phyloP scores from a whole-genome alignment of 1,140 invertebrate species.

The Zaprionus ghesquierei region DNA sequence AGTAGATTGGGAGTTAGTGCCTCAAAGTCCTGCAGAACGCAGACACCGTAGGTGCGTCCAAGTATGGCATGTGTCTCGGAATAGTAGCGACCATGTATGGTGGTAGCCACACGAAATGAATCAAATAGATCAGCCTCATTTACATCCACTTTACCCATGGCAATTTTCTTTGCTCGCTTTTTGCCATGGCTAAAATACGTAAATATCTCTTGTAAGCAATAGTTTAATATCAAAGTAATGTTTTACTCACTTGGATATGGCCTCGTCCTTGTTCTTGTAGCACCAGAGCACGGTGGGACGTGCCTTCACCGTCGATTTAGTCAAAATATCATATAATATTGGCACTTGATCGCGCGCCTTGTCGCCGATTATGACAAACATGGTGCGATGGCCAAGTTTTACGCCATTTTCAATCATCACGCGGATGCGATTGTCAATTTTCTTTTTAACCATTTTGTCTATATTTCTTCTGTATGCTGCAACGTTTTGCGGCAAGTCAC shows the following conservation, averaged over 20 bases:
- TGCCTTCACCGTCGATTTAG: conserved; percentile 95
- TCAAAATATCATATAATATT: conserved; percentile 98
- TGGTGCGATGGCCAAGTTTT: conserved; percentile 91
- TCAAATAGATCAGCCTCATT: conserved; percentile 99
- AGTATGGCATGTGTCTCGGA: conserved; percentile 98
- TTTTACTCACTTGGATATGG: conserved; percentile 89
- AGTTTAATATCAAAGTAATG: not conserved
- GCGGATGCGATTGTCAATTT: conserved; percentile 98
- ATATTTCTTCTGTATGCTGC: not conserved
- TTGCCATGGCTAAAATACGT: conserved; percentile 90
- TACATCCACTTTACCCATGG: conserved; percentile 93
- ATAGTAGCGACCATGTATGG: conserved; percentile 99
- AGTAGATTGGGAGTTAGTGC: conserved; percentile 99
- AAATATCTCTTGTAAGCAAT: not conserved
- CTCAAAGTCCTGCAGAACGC: conserved; percentile 99
- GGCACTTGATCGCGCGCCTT: conserved; percentile 98
- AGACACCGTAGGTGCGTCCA: conserved; percentile 98
- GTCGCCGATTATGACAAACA: conserved; percentile 98
- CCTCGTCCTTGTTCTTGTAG: conserved; percentile 96
- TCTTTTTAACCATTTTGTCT: conserved; percentile 91
- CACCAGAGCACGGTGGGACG: conserved; percentile 98
- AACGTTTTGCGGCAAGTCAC: not conserved
- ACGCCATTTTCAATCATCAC: conserved; percentile 99
- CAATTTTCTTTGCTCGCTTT: conserved; percentile 96
- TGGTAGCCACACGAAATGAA: conserved; percentile 97